Evolutionary conservation across 2,888 invertebrate genomes (phyloP).

Genomic region (Gonocerus acuteangulatus): DNA sequence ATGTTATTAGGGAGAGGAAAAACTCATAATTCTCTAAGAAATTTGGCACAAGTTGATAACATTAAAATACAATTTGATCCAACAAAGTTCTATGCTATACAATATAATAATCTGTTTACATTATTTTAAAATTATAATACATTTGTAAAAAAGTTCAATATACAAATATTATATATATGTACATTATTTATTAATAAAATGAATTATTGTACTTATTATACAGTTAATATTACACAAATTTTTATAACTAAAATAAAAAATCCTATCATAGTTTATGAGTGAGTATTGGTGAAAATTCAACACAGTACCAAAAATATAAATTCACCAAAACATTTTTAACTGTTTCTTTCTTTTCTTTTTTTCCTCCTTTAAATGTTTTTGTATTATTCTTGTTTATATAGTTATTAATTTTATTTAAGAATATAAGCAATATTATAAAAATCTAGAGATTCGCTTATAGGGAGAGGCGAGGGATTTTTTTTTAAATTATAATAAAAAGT

Average conservation of each 20-base stretch:
- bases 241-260: constrained; percentile 9
- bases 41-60: constrained; percentile 23
- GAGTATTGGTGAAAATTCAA: constrained; percentile 3
- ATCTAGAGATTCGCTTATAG: constrained; percentile 6
- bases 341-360: neutral
- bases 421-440: constrained; percentile 1
- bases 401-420: too few relatives aligned
- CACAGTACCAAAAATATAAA: constrained; percentile 21
- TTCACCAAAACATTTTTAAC: constrained; percentile 8
- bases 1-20: neutral
- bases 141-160: constrained; percentile 14
- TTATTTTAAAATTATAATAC: constrained; percentile 10
- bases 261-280: constrained; percentile 1
- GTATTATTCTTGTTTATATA: neutral
- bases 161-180: constrained; percentile 6
- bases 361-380: neutral
- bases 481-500: neutral
- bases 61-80: constrained; percentile 25
- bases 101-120: constrained; percentile 9
- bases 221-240: constrained; percentile 15
- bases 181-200: constrained; percentile 2
- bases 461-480: neutral
- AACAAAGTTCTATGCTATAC: constrained; percentile 15
- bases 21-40: constrained; percentile 9
- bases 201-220: constrained; percentile 21